Evolutionary conservation across 2,797 vertebrate species (phyloP), one percentile per base, ranked within the genome.

Genomic region (Tragopan temminckii): DNA sequence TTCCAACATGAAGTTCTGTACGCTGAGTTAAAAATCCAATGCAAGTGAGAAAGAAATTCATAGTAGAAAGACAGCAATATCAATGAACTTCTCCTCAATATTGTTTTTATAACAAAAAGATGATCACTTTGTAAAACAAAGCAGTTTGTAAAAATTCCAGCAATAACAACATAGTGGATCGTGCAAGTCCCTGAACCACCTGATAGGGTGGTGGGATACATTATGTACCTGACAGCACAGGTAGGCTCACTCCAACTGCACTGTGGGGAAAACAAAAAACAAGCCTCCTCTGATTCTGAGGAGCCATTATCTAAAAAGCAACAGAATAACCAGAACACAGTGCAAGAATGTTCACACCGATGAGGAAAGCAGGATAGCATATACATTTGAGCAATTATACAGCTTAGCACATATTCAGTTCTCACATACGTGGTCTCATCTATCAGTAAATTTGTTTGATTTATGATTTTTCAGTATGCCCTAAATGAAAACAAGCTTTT

Each of bases 181-280:
- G 88, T 3, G 4, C 25, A 52, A 81, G 23, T 76, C 4, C 2
- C 2, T 1, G 9, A 64, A 61, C 8, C 7, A 68, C 13, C 38
- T 16, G 31, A 3, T 3, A 10, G 2, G 1, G 13, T 24, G 12
- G 13, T 35, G 3, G 79, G 27, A 53, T 17, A 24, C 2, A 5
- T 25, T 70, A 24, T 55, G 5, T 11, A 74, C 5, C 58, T 8
- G 7, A n/a, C 18, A 80, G 38, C 5, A 58, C 11, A 59, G 15
- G 59, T 59, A 11, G 13, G 16, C 8, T 68, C 29, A 50, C 14
- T 50, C 48, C 48, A 50, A 27, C 25, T 27, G 25, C 8, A 16
- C 13, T 16, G 48, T 27, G 25, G 25, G 48, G 13, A 50, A 25
- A 50, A 50, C 13, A 50, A 27, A 46, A 23, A 50, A 27, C 5